Base-by-base conservation (phyloP, 2,797 vertebrate species). In the Hydrolagus colliei region DNA sequence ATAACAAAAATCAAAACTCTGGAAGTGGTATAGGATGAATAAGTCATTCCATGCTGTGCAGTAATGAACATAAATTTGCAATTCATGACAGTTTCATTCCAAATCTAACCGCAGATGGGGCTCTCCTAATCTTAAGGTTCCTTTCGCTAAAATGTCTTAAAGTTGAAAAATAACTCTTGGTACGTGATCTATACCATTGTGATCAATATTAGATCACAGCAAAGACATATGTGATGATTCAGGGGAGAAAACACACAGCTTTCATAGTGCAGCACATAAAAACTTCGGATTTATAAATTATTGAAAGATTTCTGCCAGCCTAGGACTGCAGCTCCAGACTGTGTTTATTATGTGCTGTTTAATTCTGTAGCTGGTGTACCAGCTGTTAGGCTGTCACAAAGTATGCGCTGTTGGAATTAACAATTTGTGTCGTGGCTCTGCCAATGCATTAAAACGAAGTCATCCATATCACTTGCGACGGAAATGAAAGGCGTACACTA, bases 371-470 rank as follows among this genome's bases (percentile, higher is more conserved):
- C 14, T 41, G 18, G 2, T 32, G 20, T 41, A 71, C 52, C 79
- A 84, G 79, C 63, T 84, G 32, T 84, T 41, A 68, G 35, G n/a
- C 41, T 84, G 78, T 80, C 62, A 80, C 22, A 80, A 32, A 80
- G 61, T 27, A 41, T 68, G 79, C 71, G 10, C 65, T 84, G 63
- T 18, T 20, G 32, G 79, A 84, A 68, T 84, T 84, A 82, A 68
- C 79, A 20, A 9, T 68, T 68, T 71, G 68, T 41, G 11, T 82
- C 20, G 32, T 65, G 52, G 16, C 65, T 71, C 7, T 20, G 79
- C 32, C 27, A 84, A 67, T 10, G 79, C n/a, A 10, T 52, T 68
- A n/a, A 80, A 65, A 84, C 14, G 71, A 84, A 20, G 65, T 12
- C 32, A 68, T 84, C 32, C n/a, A 68, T 82, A 82, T 35, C 20